Percentiles rank a stretch among this genome's conserved stretches.
phyloP scores from a whole-genome alignment of 2,113 vertebrate species.

The Tauraco erythrolophus region DNA sequence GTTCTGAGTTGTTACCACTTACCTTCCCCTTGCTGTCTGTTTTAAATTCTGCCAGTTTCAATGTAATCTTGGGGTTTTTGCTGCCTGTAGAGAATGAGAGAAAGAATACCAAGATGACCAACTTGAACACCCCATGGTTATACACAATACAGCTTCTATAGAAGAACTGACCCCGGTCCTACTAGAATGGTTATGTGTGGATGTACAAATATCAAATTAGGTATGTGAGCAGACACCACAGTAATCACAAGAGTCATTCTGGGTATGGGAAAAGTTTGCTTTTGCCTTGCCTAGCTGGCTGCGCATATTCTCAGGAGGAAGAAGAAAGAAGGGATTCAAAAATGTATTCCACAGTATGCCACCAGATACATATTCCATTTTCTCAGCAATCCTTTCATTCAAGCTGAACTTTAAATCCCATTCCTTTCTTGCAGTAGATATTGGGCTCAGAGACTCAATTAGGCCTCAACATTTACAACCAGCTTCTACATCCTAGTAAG shows the following conservation, averaged over 20 bases:
- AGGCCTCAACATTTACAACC: background rate
- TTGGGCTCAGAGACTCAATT: background rate
- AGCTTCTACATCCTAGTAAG: background rate
- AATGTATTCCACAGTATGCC: background rate
- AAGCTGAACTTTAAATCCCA: background rate
- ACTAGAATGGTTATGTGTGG: background rate
- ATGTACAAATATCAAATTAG: background rate
- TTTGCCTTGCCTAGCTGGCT: background rate
- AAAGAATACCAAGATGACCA: background rate
- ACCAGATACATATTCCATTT: background rate
- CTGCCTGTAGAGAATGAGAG: conserved; percentile 81
- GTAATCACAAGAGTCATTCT: background rate
- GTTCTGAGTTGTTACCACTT: conserved; percentile 11
- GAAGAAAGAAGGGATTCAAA: background rate
- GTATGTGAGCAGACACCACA: background rate
- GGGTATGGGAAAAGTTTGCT: background rate
- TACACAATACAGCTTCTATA: background rate
- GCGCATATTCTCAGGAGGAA: background rate
- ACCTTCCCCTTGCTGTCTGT: conserved; percentile 89
- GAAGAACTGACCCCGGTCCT: background rate
- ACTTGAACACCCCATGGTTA: background rate
- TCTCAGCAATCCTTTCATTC: background rate
- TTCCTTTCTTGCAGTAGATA: background rate
- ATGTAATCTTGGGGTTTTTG: conserved; percentile 93
- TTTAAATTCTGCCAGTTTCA: conserved; percentile 92